Evolutionary conservation across 2,797 vertebrate species (phyloP).

Genomic region (Alca torda): DNA sequence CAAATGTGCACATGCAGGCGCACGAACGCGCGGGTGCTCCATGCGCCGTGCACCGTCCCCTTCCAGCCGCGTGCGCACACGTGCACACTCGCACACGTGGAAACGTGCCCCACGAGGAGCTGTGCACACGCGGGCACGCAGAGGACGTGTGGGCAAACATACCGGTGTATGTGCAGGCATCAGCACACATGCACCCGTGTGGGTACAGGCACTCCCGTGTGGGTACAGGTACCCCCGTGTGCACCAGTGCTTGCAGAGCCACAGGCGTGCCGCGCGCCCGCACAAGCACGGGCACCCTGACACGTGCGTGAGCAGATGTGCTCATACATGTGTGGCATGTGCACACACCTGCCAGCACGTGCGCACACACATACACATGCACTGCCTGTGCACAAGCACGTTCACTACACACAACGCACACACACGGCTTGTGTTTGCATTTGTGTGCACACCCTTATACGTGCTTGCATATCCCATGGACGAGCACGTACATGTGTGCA

Average conservation of each 20-base stretch:
- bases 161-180: background rate
- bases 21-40: accelerated
- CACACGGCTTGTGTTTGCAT: no score
- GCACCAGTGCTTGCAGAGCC: background rate
- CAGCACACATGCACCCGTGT: background rate
- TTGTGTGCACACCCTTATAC: background rate
- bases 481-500: accelerated
- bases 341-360: background rate
- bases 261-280: accelerated
- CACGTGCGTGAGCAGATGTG: background rate
- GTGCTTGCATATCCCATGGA: no score
- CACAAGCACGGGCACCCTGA: accelerated
- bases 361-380: accelerated
- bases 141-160: background rate
- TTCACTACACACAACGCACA: no score
- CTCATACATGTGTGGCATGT: accelerated
- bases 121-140: accelerated
- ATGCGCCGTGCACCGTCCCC: accelerated
- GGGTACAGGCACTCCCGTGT: background rate
- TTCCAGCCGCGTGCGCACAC: accelerated
- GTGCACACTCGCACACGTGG: background rate
- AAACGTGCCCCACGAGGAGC: background rate
- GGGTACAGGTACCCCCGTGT: no score
- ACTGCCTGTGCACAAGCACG: background rate
- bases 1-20: background rate